Evolutionary conservation across 2,113 vertebrate species (phyloP), one percentile per base, ranked within the genome.

Genomic region (Silurus glanis): DNA sequence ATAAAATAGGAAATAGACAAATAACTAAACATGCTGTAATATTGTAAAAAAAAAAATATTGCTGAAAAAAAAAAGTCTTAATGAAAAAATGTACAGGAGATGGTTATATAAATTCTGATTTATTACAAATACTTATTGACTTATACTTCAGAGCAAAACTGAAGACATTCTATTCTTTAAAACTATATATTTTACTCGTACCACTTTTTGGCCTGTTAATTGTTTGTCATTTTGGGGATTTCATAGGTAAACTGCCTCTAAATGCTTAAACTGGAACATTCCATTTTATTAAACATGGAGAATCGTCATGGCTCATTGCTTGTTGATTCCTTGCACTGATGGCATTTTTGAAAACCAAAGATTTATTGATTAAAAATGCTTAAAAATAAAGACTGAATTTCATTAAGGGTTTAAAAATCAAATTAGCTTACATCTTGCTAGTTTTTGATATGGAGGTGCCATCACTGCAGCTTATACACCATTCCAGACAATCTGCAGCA

Each of bases 281-380:
- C 4, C 12, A 51, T 84, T 76, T 49, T 7, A 25, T 84, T 72
- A 37, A 53, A 83, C 1, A 17, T 74, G 80, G 23, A 66, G 6
- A 74, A 51, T 74, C 21, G 23, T 51, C 47, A 74, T 51, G 71
- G 10, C 4, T 23, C 9, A 64, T 28, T 17, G 10, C 5, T 55
- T 59, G 21, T 25, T 14, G 5, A 64, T 37, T 85, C 51, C 55
- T 75, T 61, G 55, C 62, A 69, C n/a, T 80, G 84, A 80, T 79
- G 61, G 84, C 49, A 85, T 80, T 84, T 67, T 78, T 74, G 58
- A 76, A 79, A 89, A 79, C 83, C 85, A 89, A 87, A 79, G 69
- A 89, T 47, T 69, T 85, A 23, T 53, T 66, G 53, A 81, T 66
- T 78, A 25, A 13, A 66, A 84, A 79, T n/a, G 37, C 19, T 16